Base-by-base conservation (phyloP, 30 jellyfish, hydroid and myxozoan species). In the Phacellophora camtschatica region DNA sequence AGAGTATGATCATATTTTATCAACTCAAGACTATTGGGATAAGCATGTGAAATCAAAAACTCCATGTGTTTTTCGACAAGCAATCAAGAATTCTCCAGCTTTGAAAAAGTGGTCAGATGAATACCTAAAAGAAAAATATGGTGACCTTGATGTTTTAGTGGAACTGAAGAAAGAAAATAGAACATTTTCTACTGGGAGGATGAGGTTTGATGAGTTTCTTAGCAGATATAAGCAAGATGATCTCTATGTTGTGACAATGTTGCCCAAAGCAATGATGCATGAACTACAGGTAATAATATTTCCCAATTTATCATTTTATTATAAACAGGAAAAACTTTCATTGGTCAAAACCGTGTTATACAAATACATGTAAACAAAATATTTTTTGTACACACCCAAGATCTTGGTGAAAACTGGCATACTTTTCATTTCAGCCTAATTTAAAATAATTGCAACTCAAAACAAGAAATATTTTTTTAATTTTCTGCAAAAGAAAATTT, bases 181-280 rank as follows among this genome's bases (percentile, higher is more conserved):
- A 24, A 73, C 95, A 48, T 79, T 77, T 57, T 63, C 87, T 2
- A 79, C 97, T 35, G 97, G 97, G 37, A 74, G 97, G 31, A 74
- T 89, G 92, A 76, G 91, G 64, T 72, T 35, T 57, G 28, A 83
- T 16, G 97, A 81, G 51, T 89, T 89, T 45, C 63, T 89, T 15
- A 68, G 61, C 49, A 43, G 85, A 66, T 89, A 89, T 45, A 68
- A 89, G 71, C 66, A 65, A 39, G 94, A 89, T 35, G 90, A 89
- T 37, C n/a, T 89, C 41, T 89, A 89, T 89, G 85, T 89, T 66
- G 97, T 89, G 51, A 64, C 95, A 15, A 73, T 89, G 91, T 66
- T 89, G 16, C 97, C 97, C 34, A 66, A 74, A 25, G 94, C 87
- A 3, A 89, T 89, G 97, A 89, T 89, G 97, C 84, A 82, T 51